Evolutionary conservation across 2,888 invertebrate species (phyloP).

Genomic region (Coelinius sp.): DNA sequence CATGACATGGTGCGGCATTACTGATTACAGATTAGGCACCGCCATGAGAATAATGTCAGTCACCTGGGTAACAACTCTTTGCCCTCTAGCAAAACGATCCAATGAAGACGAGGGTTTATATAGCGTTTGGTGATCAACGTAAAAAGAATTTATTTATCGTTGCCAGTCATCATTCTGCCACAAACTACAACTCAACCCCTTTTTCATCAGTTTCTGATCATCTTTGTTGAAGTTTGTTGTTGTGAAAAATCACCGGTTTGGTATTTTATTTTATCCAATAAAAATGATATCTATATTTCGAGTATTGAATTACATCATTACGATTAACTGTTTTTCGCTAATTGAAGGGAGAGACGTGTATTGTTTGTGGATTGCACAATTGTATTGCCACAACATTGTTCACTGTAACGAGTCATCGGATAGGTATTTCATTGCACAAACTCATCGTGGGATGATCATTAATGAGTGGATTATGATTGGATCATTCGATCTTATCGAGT

Average conservation of each 20-base stretch:
- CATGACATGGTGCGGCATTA: slow-evolving; percentile 55
- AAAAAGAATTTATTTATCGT: slow-evolving; percentile 28
- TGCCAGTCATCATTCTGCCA: slow-evolving; percentile 39
- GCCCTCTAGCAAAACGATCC: slow-evolving; percentile 40
- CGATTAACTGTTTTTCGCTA: not conserved
- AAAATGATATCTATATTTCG: not conserved
- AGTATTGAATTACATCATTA: slow-evolving; percentile 19
- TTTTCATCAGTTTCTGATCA: not conserved
- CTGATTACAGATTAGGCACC: slow-evolving; percentile 58
- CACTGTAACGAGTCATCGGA: slow-evolving; percentile 16
- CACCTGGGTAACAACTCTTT: slow-evolving; percentile 48
- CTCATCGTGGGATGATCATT: slow-evolving; percentile 36
- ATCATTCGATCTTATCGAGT: not conserved
- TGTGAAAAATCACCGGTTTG: not conserved
- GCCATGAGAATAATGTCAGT: slow-evolving; percentile 56
- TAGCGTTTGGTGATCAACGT: not conserved
- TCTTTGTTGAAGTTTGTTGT: not conserved
- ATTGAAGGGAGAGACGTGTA: slow-evolving; percentile 7
- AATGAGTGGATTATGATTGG: slow-evolving; percentile 20
- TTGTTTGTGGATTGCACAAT: not conserved
- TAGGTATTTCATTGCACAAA: slow-evolving; percentile 35
- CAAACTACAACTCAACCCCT: slow-evolving; percentile 24
- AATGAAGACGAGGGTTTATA: slow-evolving; percentile 39
- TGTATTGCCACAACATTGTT: not conserved
- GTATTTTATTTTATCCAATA: not conserved